Base-by-base conservation (phyloP, 2,888 invertebrate species). In the Zeuzera pyrina region DNA sequence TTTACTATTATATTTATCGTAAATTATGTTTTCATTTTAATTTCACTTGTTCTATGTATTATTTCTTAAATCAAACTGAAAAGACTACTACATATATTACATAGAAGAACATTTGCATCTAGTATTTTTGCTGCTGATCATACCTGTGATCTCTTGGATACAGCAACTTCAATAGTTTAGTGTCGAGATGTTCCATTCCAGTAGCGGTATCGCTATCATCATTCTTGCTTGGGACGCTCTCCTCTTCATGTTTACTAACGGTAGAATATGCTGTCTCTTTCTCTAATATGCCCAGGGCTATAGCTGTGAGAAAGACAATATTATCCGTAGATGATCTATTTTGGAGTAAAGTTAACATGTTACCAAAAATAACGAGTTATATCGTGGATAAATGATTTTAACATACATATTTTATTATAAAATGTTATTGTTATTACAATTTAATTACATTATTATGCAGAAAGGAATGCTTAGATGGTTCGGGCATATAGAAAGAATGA, bases 101-200 rank as follows among this genome's bases (percentile, higher is more conserved):
- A n/a, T n/a, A n/a, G n/a, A n/a, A n/a, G n/a, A n/a, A n/a, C n/a
- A n/a, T n/a, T n/a, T n/a, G n/a, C n/a, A n/a, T n/a, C n/a, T 19
- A 19, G 8, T 8, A 6, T 19, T 19, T 19, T 19, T 8, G 8
- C 7, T 8, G 13, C 23, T 2, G 10, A 11, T 25, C 43, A 42
- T 27, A 79, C 83, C 79, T 65, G 35, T 85, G 83, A 49, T 91
- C 90, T 33, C 86, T 84, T 0, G 89, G 88, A 47, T 89, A 91
- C 19, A 89, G 73, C 14, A 90, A 55, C 30, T 85, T 85, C 21
- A 90, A 62, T 13, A 91, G 56, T 43, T 87, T 87, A 0, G 87
- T 87, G 32, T 87, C 84, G 27, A 88, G 77, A 41, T 87, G 85
- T 39, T 88, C 88, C 85, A 88, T 86, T 36, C 87, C 88, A 1